Percentiles rank a stretch among this genome's conserved stretches.
phyloP scores from a whole-genome alignment of 2,113 vertebrate genomes.

The Elephantulus edwardii region DNA sequence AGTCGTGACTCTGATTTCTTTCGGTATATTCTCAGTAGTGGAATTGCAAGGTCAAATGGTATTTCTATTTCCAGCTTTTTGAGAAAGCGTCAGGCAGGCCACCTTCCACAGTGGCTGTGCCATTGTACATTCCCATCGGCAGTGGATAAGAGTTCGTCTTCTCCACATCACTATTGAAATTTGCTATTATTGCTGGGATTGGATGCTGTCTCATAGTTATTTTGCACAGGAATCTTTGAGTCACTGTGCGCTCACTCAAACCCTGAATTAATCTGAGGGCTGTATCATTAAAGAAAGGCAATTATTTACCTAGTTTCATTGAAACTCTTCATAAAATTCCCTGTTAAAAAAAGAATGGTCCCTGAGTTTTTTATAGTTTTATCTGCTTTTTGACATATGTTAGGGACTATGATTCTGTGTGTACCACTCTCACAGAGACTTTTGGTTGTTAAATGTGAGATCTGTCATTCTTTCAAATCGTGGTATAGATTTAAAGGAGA shows the following conservation, averaged over 20 bases:
- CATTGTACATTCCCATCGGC: no score
- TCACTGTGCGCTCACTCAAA: background rate
- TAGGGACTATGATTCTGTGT: background rate
- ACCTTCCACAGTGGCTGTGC: no score
- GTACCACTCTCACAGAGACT: background rate
- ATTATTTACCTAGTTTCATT: slow-evolving; percentile 3
- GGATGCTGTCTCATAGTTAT: no score
- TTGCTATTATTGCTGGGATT: no score
- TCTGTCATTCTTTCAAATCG: background rate
- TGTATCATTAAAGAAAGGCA: background rate
- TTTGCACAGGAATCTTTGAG: no score
- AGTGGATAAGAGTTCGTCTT: no score
- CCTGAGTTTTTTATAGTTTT: background rate
- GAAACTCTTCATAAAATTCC: background rate
- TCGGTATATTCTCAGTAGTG: no score
- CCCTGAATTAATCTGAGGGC: slow-evolving; percentile 16
- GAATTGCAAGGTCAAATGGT: no score
- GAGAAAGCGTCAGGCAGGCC: no score
- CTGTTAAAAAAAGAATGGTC: background rate
- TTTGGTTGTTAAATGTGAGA: background rate
- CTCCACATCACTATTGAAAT: no score
- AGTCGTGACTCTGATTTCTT: no score
- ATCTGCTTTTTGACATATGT: background rate
- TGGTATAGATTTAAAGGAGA: background rate
- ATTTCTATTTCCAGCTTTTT: no score